Evolutionary conservation across 2,797 vertebrate species (phyloP).

Genomic region (Anabas testudineus): DNA sequence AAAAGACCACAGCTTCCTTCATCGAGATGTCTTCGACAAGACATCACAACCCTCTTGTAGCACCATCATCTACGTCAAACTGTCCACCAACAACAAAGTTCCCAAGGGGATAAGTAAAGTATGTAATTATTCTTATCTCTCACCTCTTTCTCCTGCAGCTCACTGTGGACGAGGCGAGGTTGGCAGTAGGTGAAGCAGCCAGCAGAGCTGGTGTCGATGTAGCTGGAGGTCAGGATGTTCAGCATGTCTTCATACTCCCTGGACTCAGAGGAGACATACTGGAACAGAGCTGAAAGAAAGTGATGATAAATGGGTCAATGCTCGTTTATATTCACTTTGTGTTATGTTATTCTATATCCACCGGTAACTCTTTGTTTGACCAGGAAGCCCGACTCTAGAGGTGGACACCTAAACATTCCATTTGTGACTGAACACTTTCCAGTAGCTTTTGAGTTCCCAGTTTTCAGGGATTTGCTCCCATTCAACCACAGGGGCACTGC

Average conservation of each 20-base stretch:
- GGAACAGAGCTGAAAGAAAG: conserved; percentile 86
- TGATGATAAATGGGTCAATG: not conserved
- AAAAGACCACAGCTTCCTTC: too few relatives aligned
- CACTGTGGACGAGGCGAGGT: conserved; percentile 91
- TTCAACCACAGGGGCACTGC: too few relatives aligned
- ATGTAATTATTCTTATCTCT: conserved; percentile 59
- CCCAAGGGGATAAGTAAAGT: too few relatives aligned
- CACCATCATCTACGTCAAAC: too few relatives aligned
- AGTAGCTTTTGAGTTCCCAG: too few relatives aligned
- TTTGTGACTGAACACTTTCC: too few relatives aligned
- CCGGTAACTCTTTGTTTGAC: not conserved
- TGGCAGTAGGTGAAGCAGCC: conserved; percentile 88
- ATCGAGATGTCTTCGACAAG: too few relatives aligned
- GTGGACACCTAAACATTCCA: too few relatives aligned
- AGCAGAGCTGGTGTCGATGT: conserved; percentile 87
- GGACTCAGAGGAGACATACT: conserved; percentile 85
- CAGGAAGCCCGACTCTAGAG: conserved; percentile 1
- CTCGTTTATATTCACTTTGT: too few relatives aligned
- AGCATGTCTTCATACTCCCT: conserved; percentile 93
- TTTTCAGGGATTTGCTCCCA: too few relatives aligned
- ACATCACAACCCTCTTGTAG: too few relatives aligned
- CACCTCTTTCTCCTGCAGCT: conserved; percentile 94
- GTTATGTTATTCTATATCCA: not conserved
- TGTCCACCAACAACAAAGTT: too few relatives aligned
- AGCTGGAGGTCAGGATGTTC: conserved; percentile 90